These are phyloP conservation scores for Zosterops japonicus DNA, from an alignment of 2,113 vertebrate genomes.

Conservation along the genomic window DNA sequence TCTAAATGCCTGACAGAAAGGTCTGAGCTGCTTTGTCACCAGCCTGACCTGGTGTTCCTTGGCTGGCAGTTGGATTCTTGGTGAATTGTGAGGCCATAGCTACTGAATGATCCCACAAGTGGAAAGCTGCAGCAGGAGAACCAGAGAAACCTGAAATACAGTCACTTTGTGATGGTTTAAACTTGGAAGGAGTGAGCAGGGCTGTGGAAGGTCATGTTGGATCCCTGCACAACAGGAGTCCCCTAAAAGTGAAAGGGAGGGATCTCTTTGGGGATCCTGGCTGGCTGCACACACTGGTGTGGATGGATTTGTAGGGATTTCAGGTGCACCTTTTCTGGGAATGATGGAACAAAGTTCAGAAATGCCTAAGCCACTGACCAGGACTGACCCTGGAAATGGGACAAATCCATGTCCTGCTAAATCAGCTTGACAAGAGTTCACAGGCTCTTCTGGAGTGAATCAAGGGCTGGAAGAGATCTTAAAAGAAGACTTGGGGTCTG, in stretches of 20 bases:
- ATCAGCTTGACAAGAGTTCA: not conserved
- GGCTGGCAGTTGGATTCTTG: not conserved
- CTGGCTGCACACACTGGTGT: not conserved
- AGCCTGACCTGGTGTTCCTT: not conserved
- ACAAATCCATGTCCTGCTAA: not conserved
- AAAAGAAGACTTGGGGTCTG: not conserved
- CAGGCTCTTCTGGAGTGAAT: not conserved
- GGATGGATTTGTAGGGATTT: not conserved
- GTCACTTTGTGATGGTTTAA: not conserved
- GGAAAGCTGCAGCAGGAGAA: not conserved
- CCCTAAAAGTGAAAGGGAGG: not conserved
- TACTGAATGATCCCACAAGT: not conserved
- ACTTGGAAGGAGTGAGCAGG: not conserved
- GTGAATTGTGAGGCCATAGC: not conserved
- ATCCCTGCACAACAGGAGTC: not conserved
- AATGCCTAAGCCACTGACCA: not conserved
- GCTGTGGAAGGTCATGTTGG: not conserved
- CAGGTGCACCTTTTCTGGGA: not conserved
- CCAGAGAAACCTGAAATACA: not conserved
- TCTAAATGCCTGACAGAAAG: not conserved
- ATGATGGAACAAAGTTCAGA: not conserved
- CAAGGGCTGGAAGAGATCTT: rapidly evolving
- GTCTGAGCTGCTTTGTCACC: not conserved
- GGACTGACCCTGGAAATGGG: not conserved
- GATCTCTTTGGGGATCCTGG: not conserved